Base-by-base conservation (phyloP, 1,140 invertebrate species). In the Plutomurus gul region DNA sequence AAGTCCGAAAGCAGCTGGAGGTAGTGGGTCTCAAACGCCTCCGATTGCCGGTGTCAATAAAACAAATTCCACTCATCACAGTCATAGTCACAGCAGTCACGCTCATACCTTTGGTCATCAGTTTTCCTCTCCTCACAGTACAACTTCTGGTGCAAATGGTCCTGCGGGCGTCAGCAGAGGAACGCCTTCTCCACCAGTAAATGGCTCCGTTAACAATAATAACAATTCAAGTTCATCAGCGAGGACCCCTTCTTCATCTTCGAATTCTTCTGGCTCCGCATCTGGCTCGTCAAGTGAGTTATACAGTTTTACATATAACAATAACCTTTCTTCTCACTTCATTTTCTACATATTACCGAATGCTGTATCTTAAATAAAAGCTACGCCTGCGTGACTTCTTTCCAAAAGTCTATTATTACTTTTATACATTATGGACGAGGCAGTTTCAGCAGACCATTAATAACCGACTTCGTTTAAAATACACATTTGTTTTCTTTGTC, bases 121-220 rank as follows among this genome's bases (percentile, higher is more conserved):
- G 33, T 82, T 79, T 43, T 79, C 77, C 3, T 82, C 81, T 1
- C 75, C 81, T 8, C 81, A 82, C 22, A 79, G 81, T 71, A 82
- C 72, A 20, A 39, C 71, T 39, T 43, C 60, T 6, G 40, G 22
- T 43, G 70, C 43, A 18, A 74, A 60, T 40, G 37, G 77, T 36
- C 36, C 25, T 4, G 47, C 36, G 27, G 18, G 8, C 22, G 18
- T 18, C 46, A 72, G 18, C 6, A 36, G 46, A 30, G 47, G 22
- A 51, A 75, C 49, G 1, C 72, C 71, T 11, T 74, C 71, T 5
- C 70, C 77, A 18, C 46, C 49, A 13, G 36, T 70, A 20, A 75
- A 47, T 13, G 73, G 72, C 72, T 56, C 36, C 20, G 39, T 30
- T n/a, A 75, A 36, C 46, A 74, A 43, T n/a, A 60, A 43, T 36